Conservation (phyloP, 2,797 vertebrate genomes). For the Petrocephalus sullivani region DNA sequence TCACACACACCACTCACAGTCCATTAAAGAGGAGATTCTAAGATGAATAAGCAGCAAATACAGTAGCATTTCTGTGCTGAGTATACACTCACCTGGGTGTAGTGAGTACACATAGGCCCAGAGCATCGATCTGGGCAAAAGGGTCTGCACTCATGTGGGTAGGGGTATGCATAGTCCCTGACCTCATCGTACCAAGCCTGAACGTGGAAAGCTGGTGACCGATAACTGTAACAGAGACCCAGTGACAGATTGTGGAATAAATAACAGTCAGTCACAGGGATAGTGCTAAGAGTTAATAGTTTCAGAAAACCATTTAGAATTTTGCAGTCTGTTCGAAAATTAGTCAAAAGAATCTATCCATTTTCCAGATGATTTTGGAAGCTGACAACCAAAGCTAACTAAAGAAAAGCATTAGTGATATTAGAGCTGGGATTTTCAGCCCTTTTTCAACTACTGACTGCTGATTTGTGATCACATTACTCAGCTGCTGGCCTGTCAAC, state of each 20-base stretch:
- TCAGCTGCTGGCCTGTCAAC: not conserved
- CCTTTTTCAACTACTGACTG: not conserved
- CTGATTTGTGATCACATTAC: not conserved
- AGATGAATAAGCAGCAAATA: not conserved
- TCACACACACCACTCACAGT: not conserved
- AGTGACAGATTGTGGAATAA: constrained; percentile 23
- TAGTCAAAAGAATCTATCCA: not conserved
- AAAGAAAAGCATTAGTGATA: not conserved
- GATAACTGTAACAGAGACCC: constrained; percentile 58
- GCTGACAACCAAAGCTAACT: not conserved
- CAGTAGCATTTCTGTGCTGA: not conserved
- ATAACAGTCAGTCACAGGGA: constrained; percentile 27
- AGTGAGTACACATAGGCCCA: constrained; percentile 85
- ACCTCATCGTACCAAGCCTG: constrained; percentile 88
- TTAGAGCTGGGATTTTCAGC: not conserved
- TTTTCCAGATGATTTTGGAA: not conserved
- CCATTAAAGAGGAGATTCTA: not conserved
- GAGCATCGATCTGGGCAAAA: constrained; percentile 77
- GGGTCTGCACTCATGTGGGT: constrained; percentile 76
- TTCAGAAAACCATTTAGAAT: not conserved
- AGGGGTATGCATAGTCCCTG: constrained; percentile 80
- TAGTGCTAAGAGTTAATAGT: constrained; percentile 31
- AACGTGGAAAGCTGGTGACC: constrained; percentile 76
- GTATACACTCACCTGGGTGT: constrained; percentile 71
- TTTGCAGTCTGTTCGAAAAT: not conserved